Evolutionary conservation across 1,140 invertebrate species (phyloP), one percentile per base, ranked within the genome.

Genomic region (Temnothorax curvispinosus): DNA sequence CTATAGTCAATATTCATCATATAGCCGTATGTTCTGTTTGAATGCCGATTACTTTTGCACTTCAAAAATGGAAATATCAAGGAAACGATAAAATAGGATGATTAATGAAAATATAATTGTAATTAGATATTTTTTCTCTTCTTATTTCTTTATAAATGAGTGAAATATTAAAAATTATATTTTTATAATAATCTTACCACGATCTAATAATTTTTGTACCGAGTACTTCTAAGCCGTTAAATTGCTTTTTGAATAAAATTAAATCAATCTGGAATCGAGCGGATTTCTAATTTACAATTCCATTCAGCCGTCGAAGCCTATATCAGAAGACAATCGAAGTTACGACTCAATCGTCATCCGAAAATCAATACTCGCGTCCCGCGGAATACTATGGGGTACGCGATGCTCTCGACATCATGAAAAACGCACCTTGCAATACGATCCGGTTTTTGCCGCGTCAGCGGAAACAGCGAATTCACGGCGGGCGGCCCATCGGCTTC

Each of bases 401-500:
- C 15, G 74, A 38, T 62, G 47, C 64, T 82, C 62, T 54, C 62
- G 44, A 77, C 74, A 74, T 89, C 77, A 72, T 78, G 87, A 85
- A 87, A 86, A 85, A 88, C 77, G 81, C 87, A 88, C 41, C 87
- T 89, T 69, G 88, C 86, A 82, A 82, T 90, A 88, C 84, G 90
- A 90, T 91, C 80, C 74, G 76, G 62, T 92, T 95, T 94, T 90
- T 91, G 92, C 92, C 65, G 86, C 80, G 90, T 93, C 93, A 92
- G 94, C 93, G 92, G 91, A 90, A 94, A 92, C 92, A 92, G 93
- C 92, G 93, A 93, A 95, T 95, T 91, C 88, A 89, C 92, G 82
- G 69, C 86, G 90, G 91, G 72, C 78, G 84, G 85, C 84, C 89
- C 89, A 64, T 78, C 86, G 90, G 88, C 92, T 92, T 94, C 93